Evolutionary conservation across 2,888 invertebrate genomes (phyloP).

Genomic region (Xylophagus ater): DNA sequence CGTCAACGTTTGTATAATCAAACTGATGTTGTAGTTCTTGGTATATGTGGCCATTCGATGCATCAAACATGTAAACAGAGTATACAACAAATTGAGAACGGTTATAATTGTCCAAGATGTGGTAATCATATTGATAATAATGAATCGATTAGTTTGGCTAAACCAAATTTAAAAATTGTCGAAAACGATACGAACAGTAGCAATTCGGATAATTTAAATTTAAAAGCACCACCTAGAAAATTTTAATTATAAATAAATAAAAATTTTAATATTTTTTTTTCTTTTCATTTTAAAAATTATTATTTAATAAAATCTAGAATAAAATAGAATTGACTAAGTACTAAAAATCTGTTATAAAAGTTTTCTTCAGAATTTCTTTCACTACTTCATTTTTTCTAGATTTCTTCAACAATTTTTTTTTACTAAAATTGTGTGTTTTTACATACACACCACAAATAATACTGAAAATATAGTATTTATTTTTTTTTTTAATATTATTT

Average conservation of each 20-base stretch:
- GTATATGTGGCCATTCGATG: constrained; percentile 34
- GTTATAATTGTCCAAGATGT: constrained; percentile 31
- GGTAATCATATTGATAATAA: constrained; percentile 20
- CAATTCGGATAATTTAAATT: constrained; percentile 25
- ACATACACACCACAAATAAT: neutral
- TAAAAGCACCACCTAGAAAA: constrained; percentile 36
- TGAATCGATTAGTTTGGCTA: constrained; percentile 25
- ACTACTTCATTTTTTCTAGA: too few species aligned
- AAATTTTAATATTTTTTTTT: neutral
- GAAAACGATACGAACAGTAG: constrained; percentile 8
- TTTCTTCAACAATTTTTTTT: neutral
- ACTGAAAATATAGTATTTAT: too few species aligned
- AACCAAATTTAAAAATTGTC: constrained; percentile 26
- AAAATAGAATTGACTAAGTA: neutral
- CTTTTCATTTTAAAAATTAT: constrained; percentile 1
- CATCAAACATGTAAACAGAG: constrained; percentile 29
- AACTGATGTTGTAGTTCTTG: constrained; percentile 27
- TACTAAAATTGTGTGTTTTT: neutral
- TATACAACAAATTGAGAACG: constrained; percentile 8
- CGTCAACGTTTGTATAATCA: constrained; percentile 33
- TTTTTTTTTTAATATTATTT: too few species aligned
- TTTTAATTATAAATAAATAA: constrained; percentile 22
- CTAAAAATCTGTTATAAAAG: neutral
- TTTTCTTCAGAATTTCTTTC: neutral
- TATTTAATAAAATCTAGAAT: neutral